A percentile compares a stretch with the other conserved stretches of the same genome.
Evolutionary conservation across 1,140 invertebrate genomes (phyloP).

Genomic region (Tenebrio molitor): DNA sequence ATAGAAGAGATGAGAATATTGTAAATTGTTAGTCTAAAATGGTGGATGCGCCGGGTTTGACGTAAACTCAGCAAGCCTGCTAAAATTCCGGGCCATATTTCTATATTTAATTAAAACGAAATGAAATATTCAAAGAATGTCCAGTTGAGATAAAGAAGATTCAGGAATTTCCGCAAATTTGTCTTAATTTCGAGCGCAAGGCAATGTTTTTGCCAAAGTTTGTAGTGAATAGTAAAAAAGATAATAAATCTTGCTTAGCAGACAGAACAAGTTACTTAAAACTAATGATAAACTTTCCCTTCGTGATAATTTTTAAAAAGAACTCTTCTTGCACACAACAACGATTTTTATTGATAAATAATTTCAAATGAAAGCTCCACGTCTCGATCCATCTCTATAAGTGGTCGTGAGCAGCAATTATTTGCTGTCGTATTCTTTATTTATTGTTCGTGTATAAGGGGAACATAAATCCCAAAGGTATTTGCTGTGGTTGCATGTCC

Average conservation of each 20-base stretch:
- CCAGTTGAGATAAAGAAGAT: background rate
- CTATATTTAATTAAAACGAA: conserved; percentile 5
- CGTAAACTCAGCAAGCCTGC: background rate
- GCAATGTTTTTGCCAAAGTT: background rate
- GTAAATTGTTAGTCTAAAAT: background rate
- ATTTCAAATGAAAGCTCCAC: conserved; percentile 11
- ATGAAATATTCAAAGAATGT: conserved; percentile 2
- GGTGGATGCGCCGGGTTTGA: conserved; percentile 1
- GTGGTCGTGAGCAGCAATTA: conserved; percentile 42
- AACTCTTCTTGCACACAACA: background rate
- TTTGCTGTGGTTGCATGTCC: conserved; percentile 31
- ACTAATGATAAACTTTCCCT: background rate
- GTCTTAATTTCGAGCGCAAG: background rate
- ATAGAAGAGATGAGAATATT: background rate
- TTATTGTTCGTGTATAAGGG: conserved; percentile 38
- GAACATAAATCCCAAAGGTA: conserved; percentile 32
- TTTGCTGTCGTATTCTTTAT: conserved; percentile 43
- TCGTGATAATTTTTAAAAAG: too few species aligned
- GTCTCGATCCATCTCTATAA: conserved; percentile 37
- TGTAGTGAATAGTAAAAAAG: background rate
- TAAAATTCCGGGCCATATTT: conserved; percentile 1
- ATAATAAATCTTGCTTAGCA: background rate
- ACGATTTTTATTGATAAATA: conserved; percentile 30
- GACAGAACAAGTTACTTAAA: background rate
- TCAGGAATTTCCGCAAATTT: background rate